Evolutionary conservation across 2,113 vertebrate genomes (phyloP).

Genomic region (Phocoena phocoena): DNA sequence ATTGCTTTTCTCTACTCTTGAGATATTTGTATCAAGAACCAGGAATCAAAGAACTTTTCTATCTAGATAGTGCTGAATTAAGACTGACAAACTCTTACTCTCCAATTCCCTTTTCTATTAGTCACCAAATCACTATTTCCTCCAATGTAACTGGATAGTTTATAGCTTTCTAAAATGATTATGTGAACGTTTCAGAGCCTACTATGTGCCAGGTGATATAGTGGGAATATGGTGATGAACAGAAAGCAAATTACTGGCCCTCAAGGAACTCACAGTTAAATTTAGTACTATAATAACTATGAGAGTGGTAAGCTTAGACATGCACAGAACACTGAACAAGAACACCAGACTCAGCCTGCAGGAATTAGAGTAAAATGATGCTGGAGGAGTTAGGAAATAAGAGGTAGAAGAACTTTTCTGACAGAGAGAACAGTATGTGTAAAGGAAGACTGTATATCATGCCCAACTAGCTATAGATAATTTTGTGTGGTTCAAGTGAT

Average conservation of each 20-base stretch:
- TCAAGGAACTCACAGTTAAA: neutral
- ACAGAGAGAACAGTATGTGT: neutral
- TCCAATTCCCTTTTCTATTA: neutral
- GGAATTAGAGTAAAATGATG: neutral
- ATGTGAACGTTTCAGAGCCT: neutral
- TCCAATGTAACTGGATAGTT: neutral
- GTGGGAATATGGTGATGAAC: neutral
- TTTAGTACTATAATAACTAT: neutral
- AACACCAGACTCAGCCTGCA: neutral
- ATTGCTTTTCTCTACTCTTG: neutral
- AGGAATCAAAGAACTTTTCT: slow-evolving; percentile 14
- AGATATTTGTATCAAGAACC: neutral
- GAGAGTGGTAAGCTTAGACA: neutral
- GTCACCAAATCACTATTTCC: neutral
- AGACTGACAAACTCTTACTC: slow-evolving; percentile 23
- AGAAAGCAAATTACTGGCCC: neutral
- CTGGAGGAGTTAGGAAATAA: neutral
- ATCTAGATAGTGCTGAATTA: slow-evolving; percentile 14
- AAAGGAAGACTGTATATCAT: neutral
- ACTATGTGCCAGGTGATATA: neutral
- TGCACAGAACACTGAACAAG: neutral
- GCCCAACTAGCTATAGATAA: neutral
- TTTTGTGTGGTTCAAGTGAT: neutral
- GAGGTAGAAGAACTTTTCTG: neutral
- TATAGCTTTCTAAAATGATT: slow-evolving; percentile 42